Conservation (phyloP, 2,888 invertebrate genomes). For the Linnaemya vulpina region DNA sequence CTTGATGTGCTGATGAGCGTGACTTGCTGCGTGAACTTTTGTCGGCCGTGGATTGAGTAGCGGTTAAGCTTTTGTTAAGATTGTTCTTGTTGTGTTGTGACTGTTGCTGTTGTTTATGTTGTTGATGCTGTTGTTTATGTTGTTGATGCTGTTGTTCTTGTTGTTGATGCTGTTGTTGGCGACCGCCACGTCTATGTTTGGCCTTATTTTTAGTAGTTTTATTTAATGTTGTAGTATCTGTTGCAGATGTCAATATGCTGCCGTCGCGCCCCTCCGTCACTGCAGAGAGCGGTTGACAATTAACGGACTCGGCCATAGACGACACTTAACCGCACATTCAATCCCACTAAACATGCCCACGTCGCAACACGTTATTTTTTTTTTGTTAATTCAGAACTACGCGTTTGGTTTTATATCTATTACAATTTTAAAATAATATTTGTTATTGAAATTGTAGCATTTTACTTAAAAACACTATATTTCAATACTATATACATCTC, state of each 20-base stretch:
- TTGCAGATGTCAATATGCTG: conserved; percentile 75
- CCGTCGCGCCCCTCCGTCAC: conserved; percentile 86
- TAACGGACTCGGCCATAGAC: conserved; percentile 96
- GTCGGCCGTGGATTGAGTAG: conserved; percentile 67
- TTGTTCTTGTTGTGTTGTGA: conserved; percentile 63
- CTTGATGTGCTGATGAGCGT: conserved; percentile 66
- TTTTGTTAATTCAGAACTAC: conserved; percentile 51
- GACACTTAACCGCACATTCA: conserved; percentile 89
- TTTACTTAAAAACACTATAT: conserved; percentile 52
- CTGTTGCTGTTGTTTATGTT: conserved; percentile 57
- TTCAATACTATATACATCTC: background rate
- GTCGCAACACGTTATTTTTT: conserved; percentile 73
- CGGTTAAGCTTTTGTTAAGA: conserved; percentile 57
- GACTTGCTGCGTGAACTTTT: conserved; percentile 68
- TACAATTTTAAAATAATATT: conserved; percentile 18
- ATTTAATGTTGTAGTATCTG: conserved; percentile 64
- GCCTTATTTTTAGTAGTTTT: conserved; percentile 59
- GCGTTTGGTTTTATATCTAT: conserved; percentile 28
- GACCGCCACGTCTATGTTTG: conserved; percentile 70
- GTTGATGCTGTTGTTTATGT: conserved; percentile 52
- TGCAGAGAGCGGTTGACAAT: conserved; percentile 89
- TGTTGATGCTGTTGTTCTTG: conserved; percentile 67
- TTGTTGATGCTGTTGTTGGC: conserved; percentile 67
- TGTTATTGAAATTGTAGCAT: conserved; percentile 26
- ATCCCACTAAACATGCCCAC: conserved; percentile 83